Conservation (phyloP, 2,113 vertebrate species). For the Hippocampus mohnikei region DNA sequence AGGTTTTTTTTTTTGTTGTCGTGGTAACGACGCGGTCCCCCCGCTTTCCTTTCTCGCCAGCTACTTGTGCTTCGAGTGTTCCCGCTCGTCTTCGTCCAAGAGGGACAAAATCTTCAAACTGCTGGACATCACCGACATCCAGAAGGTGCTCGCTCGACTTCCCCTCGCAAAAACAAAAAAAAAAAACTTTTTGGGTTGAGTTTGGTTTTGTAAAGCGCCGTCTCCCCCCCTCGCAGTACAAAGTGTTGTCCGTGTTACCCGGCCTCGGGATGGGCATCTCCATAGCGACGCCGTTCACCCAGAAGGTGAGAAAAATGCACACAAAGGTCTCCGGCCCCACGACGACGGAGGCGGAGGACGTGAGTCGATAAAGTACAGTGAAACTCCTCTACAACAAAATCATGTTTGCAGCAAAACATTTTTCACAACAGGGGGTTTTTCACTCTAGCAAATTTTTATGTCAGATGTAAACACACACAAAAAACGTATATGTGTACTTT, state of each 20-base stretch:
- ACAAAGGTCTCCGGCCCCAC: no score
- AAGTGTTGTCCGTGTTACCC: constrained; percentile 93
- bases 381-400: no score
- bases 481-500: no score
- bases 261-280: constrained; percentile 98
- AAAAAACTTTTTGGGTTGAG: no score
- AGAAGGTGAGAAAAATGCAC: constrained; percentile 77
- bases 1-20: no score
- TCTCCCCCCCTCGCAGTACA: constrained; percentile 77
- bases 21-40: neutral
- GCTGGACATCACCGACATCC: constrained; percentile 87
- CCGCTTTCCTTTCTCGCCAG: constrained; percentile 58
- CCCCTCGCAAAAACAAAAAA: neutral
- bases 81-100: constrained; percentile 87
- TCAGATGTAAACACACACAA: no score
- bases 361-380: no score
- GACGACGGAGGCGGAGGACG: no score
- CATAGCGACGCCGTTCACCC: constrained; percentile 89
- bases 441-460: no score
- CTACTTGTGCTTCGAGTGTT: constrained; percentile 93
- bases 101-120: constrained; percentile 96
- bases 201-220: neutral
- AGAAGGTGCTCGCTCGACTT: constrained; percentile 71
- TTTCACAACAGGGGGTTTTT: no score
- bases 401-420: no score